Conservation (phyloP, 2,113 vertebrate species). For the Ornithorhynchus anatinus region DNA sequence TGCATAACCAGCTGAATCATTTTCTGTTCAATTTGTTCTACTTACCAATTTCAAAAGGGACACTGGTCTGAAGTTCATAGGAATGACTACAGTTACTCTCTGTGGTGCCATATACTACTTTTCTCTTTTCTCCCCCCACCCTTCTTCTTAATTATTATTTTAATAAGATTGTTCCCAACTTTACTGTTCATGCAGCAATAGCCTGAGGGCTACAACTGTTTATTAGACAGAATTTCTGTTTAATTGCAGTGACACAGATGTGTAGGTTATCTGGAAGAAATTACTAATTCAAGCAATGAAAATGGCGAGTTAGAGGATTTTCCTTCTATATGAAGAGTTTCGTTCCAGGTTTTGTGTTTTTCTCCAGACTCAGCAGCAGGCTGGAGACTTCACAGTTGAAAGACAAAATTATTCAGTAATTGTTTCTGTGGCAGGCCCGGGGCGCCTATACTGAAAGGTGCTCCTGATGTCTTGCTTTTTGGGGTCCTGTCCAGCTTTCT, state of each 20-base stretch:
- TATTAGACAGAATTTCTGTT: conserved; percentile 61
- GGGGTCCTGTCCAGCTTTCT: too few relatives aligned
- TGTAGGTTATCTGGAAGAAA: conserved; percentile 62
- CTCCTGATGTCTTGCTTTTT: too few relatives aligned
- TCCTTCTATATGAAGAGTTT: background rate
- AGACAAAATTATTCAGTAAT: background rate
- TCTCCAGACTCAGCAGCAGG: accelerated
- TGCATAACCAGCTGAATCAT: too few relatives aligned
- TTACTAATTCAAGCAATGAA: conserved; percentile 22
- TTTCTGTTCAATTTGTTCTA: background rate
- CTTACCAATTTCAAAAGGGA: background rate
- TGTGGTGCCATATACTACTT: background rate
- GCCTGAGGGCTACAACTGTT: conserved; percentile 62
- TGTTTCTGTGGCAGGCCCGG: accelerated
- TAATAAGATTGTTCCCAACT: conserved; percentile 48
- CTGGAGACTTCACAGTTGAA: accelerated
- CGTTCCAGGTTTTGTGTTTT: background rate
- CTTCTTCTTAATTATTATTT: conserved; percentile 64
- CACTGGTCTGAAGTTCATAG: background rate
- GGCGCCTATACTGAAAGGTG: too few relatives aligned
- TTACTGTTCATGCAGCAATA: conserved; percentile 32
- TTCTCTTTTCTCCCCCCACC: background rate
- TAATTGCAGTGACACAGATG: conserved; percentile 59
- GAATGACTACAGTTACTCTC: background rate
- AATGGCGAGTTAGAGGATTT: background rate